Evolutionary conservation across 2,113 vertebrate genomes (phyloP), one percentile per base, ranked within the genome.

Genomic region (Saguinus midas): DNA sequence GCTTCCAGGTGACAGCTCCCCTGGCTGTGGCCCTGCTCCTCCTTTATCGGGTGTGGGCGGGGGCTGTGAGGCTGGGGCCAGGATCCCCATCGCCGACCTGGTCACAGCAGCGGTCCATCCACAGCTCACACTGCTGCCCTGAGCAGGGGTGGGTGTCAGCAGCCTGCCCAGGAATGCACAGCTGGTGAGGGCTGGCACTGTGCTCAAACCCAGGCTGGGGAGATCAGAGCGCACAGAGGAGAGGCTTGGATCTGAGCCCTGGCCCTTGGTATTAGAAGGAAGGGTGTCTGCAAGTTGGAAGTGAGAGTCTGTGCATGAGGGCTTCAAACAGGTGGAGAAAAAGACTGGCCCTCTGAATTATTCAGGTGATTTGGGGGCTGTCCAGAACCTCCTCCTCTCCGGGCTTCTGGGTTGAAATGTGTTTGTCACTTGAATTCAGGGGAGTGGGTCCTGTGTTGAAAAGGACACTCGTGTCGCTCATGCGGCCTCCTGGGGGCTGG

Each of bases 321-420:
- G 16, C 76, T 80, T 52, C 4, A 21, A 3, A 25, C 3, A 14
- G 43, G 29, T 7, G 0, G 40, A 48, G 45, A 27, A 58, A 64
- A 64, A n/a, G 29, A 52, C 58, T 7, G 80, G 29, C 79, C 76
- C 1, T 57, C 21, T 0, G 1, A 37, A 13, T 14, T 25, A 29
- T 66, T 64, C 32, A 0, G 14, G 45, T 43, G 27, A 45, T 50
- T 57, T 70, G 13, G 35, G 32, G 83, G 37, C n/a, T 89, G 25
- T 89, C 27, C 58, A 14, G 35, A 96, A 35, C 61, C 35, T 52
- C 43, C 16, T 17, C 6, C 50, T 52, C 61, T 13, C 14, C 8
- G n/a, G 75, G 37, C 13, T 4, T 55, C 50, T 58, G 37, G 12
- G 18, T 52, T 29, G 37, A 72, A 45, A 12, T 21, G 21, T 43